These are phyloP conservation scores for Drusus annulatus DNA, from an alignment of 1,140 invertebrate species.

Conservation along the genomic window DNA sequence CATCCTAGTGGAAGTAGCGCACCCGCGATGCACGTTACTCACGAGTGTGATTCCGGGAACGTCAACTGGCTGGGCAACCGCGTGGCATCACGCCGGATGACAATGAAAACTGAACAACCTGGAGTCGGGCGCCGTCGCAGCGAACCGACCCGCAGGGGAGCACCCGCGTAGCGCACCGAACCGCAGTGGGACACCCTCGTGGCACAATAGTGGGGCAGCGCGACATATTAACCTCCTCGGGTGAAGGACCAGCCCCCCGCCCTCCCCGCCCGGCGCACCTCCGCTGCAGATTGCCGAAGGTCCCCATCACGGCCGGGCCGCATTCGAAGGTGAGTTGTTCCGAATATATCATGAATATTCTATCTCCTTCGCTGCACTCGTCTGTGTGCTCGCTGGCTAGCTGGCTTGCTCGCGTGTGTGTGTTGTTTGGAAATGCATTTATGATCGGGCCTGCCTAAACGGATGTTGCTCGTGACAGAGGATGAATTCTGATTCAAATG, in stretches of 20 bases:
- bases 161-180: not conserved
- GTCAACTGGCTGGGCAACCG: too few relatives aligned
- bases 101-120: too few relatives aligned
- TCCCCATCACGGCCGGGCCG: not conserved
- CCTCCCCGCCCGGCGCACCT: not conserved
- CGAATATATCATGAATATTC: not conserved
- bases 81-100: too few relatives aligned
- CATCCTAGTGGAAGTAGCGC: too few relatives aligned
- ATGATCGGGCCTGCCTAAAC: not conserved
- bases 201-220: too few relatives aligned
- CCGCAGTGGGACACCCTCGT: not conserved
- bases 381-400: not conserved
- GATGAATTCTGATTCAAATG: not conserved
- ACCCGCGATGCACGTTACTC: too few relatives aligned
- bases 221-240: too few relatives aligned
- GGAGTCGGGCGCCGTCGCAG: too few relatives aligned
- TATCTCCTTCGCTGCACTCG: not conserved
- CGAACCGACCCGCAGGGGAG: not conserved
- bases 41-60: too few relatives aligned
- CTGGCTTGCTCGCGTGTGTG: not conserved
- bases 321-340: conserved; percentile 10
- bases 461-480: not conserved
- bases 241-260: not conserved
- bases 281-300: not conserved
- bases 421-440: not conserved